Base-by-base conservation (phyloP, 2,113 vertebrate genomes). In the Aldabrachelys gigantea region DNA sequence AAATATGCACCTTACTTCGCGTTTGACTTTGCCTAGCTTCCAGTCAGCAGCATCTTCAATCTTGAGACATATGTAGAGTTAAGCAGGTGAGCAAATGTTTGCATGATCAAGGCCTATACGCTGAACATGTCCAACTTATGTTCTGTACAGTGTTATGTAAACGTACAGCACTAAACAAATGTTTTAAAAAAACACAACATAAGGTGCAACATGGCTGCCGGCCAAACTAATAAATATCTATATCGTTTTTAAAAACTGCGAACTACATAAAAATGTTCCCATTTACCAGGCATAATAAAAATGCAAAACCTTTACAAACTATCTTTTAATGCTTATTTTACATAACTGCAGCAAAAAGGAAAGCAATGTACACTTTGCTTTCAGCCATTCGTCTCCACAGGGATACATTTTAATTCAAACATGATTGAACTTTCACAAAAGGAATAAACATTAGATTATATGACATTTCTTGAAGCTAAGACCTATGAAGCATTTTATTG, bases 291-390 rank as follows among this genome's bases (percentile, higher is more conserved):
- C 49, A 69, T 90, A 97, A 93, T 47, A 79, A 91, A 95, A 94
- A 94, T 91, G 72, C 82, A 93, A 90, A 89, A 81, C 53, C 91
- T 88, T 89, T 94, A 97, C 31, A 96, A 59, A 65, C 82, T 85
- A n/a, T 81, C 2, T 90, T 97, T 96, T 94, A 69, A 90, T 87
- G 72, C 56, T 85, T 94, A 95, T 83, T 35, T 97, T 96, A 95
- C 95, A 97, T 93, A 96, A 95, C 76, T 91, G 91, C n/a, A 93
- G 44, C 86, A 95, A 76, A 97, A 89, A 50, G 87, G 90, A 95
- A 90, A 29, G 81, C 8, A 93, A 89, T 89, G 96, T 97, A 96
- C 91, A 94, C 56, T 97, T 96, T 87, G 76, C 56, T 92, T 96
- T 97, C 89, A 96, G 92, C 89, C 90, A 91, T 27, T 91, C 35